Evolutionary conservation across 2,888 invertebrate genomes (phyloP), one percentile per base, ranked within the genome.

Genomic region (Laothoe populi): DNA sequence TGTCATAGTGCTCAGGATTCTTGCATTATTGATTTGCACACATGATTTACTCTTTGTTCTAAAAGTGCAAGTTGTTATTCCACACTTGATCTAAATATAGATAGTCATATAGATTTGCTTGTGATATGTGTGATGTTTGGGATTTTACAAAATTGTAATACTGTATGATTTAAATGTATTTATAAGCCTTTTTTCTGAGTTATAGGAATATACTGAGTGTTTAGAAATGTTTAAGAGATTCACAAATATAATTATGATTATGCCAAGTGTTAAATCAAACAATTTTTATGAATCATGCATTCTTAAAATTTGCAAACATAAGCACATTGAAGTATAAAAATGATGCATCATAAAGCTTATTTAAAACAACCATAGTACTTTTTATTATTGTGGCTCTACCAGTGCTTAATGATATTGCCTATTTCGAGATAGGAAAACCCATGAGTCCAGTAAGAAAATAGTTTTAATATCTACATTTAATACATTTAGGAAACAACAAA

Each of bases 11-110:
- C 35, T 19, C 11, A 35, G 0, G 19, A 42, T 40, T 59, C 31
- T 44, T 63, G 59, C 23, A 63, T 46, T 53, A 21, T n/a, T 42
- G 40, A 16, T 35, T 61, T 59, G 68, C 60, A n/a, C n/a, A n/a
- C n/a, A n/a, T 78, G 79, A n/a, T n/a, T n/a, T n/a, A n/a, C n/a
- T 81, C 88, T 88, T 90, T 90, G 90, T 90, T 86, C 74, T 67
- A 82, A 89, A 90, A 86, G 68, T 90, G 90, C 89, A 92, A 89
- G 89, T 90, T 81, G 86, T 78, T 82, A 81, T 83, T 70, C 67
- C 75, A 72, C 71, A 73, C 65, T 68, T 65, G 24, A 44, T 64
- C 61, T 65, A 63, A 62, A 66, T 66, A 64, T 68, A 71, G 42
- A 62, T 26, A 63, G 44, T 8, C 13, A 59, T 44, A 16, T 49